phyloP scores from a whole-genome alignment of 2,113 vertebrate species.

The Tragelaphus scriptus region DNA sequence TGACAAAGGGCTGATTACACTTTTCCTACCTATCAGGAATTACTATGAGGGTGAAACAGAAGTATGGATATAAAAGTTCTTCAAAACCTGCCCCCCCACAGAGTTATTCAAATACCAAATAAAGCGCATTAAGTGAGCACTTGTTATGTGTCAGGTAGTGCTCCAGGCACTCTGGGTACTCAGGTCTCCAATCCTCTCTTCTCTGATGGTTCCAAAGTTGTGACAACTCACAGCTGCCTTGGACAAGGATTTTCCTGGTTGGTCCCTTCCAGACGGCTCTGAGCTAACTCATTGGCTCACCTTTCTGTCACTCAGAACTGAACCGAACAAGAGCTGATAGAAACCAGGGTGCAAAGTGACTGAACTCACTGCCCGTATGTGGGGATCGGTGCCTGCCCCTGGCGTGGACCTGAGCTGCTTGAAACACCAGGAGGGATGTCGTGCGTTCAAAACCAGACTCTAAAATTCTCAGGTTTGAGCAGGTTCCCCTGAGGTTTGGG shows the following conservation, averaged over 20 bases:
- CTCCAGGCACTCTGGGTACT: no score
- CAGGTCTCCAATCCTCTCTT: neutral
- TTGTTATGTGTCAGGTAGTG: neutral
- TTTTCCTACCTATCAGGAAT: neutral
- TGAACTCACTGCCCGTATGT: neutral
- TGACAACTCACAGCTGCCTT: neutral
- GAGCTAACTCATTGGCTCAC: neutral
- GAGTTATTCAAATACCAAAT: neutral
- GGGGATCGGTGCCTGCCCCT: accelerated
- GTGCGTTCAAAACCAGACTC: neutral
- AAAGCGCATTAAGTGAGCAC: neutral
- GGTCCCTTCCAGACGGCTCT: neutral
- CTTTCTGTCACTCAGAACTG: neutral
- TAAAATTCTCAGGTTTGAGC: neutral
- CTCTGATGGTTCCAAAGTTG: neutral
- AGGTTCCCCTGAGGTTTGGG: neutral
- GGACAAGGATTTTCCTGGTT: neutral
- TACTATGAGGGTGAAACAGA: neutral
- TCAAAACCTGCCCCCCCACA: neutral
- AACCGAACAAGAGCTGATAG: neutral
- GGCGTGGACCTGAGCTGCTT: neutral
- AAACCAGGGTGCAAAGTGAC: neutral
- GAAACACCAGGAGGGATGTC: no score
- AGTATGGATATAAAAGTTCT: neutral
- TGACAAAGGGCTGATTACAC: neutral